A percentile compares a stretch with the other conserved stretches of the same genome.
phyloP scores from a whole-genome alignment of 2,888 invertebrate genomes.

The Euplexia lucipara region DNA sequence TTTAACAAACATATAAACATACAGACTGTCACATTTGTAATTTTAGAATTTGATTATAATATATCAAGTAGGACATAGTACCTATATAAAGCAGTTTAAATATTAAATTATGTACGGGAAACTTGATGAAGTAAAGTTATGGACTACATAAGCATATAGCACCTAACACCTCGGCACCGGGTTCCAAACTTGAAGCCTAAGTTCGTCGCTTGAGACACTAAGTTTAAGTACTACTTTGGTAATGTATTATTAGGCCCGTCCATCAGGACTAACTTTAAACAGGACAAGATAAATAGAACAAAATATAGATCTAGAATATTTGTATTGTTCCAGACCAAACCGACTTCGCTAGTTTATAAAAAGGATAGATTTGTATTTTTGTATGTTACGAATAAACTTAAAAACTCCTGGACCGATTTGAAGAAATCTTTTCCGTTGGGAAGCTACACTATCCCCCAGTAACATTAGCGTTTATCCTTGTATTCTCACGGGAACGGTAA shows the following conservation, averaged over 20 bases:
- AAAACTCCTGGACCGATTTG: no score
- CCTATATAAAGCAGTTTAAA: slow-evolving; percentile 15
- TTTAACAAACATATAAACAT: no score
- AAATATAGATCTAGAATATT: no score
- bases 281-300: neutral
- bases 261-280: neutral
- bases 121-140: slow-evolving; percentile 28
- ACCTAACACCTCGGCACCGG: slow-evolving; percentile 32
- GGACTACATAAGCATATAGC: slow-evolving; percentile 41
- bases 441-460: no score
- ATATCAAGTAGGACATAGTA: neutral
- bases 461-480: no score
- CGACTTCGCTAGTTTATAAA: no score
- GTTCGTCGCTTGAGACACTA: slow-evolving; percentile 40
- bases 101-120: slow-evolving; percentile 32
- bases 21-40: no score
- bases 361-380: no score
- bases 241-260: slow-evolving; percentile 18
- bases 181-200: slow-evolving; percentile 28
- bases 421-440: no score
- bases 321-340: neutral
- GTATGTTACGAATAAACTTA: no score
- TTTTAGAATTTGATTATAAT: no score
- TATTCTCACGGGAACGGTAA: no score
- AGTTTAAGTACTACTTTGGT: slow-evolving; percentile 28